Evolutionary conservation across 2,888 invertebrate species (phyloP).

Genomic region (Eupsilia transversa): DNA sequence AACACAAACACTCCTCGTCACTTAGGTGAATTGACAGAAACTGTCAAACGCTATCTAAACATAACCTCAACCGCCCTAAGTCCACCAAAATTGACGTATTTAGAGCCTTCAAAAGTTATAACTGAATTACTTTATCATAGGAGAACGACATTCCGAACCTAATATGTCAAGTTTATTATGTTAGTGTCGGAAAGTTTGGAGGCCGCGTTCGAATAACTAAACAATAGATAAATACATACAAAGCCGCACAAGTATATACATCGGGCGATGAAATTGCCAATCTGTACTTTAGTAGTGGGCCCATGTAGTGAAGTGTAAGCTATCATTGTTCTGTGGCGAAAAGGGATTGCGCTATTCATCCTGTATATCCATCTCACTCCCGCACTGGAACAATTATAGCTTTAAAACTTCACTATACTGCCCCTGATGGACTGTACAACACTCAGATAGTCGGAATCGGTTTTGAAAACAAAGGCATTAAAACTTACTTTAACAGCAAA

Average conservation of each 20-base stretch:
- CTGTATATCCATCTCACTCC: neutral
- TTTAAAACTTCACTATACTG: constrained; percentile 7
- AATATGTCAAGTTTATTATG: constrained; percentile 70
- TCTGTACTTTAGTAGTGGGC: constrained; percentile 42
- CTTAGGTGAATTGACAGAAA: constrained; percentile 6
- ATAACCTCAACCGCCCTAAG: constrained; percentile 40
- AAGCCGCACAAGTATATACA: constrained; percentile 63
- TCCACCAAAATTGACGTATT: constrained; percentile 56
- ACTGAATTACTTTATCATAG: constrained; percentile 55
- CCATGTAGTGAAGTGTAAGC: constrained; percentile 32
- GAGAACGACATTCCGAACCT: constrained; percentile 58
- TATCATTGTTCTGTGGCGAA: constrained; percentile 42
- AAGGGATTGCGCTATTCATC: constrained; percentile 32
- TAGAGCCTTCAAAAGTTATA: constrained; percentile 55
- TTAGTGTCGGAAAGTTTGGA: constrained; percentile 68
- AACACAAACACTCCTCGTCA: constrained; percentile 20
- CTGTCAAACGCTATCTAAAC: constrained; percentile 41
- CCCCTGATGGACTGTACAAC: neutral
- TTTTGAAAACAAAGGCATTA: constrained; percentile 4
- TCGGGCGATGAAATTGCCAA: constrained; percentile 57
- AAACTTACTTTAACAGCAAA: neutral
- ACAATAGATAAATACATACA: constrained; percentile 53
- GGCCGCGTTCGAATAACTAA: constrained; percentile 44
- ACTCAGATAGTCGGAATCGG: neutral
- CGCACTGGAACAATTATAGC: constrained; percentile 5